A percentile compares a stretch with the other conserved stretches of the same genome.
Conservation (phyloP, 64 coral and sea anemone species). For the Acropora yongei region DNA sequence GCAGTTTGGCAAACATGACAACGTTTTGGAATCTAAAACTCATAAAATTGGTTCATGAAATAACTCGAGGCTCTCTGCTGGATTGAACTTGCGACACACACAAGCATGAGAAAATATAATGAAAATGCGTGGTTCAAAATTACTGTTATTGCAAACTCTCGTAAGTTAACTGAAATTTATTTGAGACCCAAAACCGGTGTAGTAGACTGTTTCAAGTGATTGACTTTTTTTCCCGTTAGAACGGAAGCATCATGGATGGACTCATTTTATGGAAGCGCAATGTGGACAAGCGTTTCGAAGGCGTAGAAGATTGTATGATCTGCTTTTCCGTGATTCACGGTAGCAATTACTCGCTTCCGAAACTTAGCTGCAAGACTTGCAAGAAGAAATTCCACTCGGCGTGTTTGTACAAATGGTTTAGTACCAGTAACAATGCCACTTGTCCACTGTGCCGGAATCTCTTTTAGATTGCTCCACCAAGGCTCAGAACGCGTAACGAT, state of each 20-base stretch:
- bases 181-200: background rate
- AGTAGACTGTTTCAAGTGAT: background rate
- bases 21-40: too few species aligned
- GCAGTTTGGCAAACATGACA: too few species aligned
- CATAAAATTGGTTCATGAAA: too few species aligned
- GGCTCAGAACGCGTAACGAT: too few species aligned
- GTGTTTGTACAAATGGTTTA: slow-evolving; percentile 98
- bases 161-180: background rate
- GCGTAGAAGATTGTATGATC: slow-evolving; percentile 98
- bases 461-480: slow-evolving; percentile 55
- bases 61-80: too few species aligned
- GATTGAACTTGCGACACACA: too few species aligned
- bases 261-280: slow-evolving; percentile 95
- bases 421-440: slow-evolving; percentile 96
- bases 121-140: too few species aligned
- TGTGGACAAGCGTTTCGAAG: slow-evolving; percentile 95
- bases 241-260: slow-evolving; percentile 95
- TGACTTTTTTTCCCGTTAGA: slow-evolving; percentile 53
- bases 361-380: slow-evolving; percentile 94
- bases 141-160: background rate
- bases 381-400: slow-evolving; percentile 97
- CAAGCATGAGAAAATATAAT: too few species aligned
- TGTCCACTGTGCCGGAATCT: slow-evolving; percentile 95
- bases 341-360: slow-evolving; percentile 93
- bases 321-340: slow-evolving; percentile 97